Percentiles rank a stretch among this genome's conserved stretches.
These are phyloP conservation scores for Limnephilus lunatus DNA, from an alignment of 2,888 invertebrate species.

Conservation along the genomic window DNA sequence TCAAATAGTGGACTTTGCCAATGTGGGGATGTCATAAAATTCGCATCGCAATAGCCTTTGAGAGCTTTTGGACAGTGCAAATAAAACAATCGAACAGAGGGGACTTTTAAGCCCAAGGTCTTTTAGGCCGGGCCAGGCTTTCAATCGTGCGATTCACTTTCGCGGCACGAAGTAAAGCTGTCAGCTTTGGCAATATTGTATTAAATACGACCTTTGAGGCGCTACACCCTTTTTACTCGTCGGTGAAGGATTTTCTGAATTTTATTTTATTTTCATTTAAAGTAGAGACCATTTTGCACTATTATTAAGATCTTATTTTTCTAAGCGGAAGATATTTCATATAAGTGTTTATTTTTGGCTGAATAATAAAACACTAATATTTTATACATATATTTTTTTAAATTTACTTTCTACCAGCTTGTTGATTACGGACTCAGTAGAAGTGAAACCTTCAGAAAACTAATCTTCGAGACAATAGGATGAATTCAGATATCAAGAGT, in stretches of 20 bases:
- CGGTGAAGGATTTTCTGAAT: neutral
- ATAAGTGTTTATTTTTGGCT: no score
- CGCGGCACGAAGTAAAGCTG: slow-evolving; percentile 11
- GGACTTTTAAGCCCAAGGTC: slow-evolving; percentile 28
- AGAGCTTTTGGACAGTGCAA: slow-evolving; percentile 55
- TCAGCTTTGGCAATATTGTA: neutral
- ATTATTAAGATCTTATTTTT: neutral
- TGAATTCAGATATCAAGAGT: no score
- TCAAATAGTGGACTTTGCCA: slow-evolving; percentile 35
- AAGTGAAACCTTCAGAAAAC: no score
- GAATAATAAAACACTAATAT: no score
- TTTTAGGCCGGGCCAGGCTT: slow-evolving; percentile 11
- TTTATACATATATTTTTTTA: no score
- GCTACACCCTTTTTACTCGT: slow-evolving; percentile 13
- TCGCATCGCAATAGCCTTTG: slow-evolving; percentile 42
- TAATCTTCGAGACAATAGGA: no score
- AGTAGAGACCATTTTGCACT: neutral
- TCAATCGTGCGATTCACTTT: slow-evolving; percentile 3
- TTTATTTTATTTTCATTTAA: neutral
- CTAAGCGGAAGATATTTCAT: no score
- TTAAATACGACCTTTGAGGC: neutral
- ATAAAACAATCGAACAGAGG: slow-evolving; percentile 51
- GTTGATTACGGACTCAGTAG: no score
- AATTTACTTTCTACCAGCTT: no score
- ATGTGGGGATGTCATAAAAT: slow-evolving; percentile 29